A percentile compares a stretch with the other conserved stretches of the same genome.
These are phyloP conservation scores for Sebastes diaconus DNA, from an alignment of 2,797 vertebrate genomes.

Conservation along the genomic window DNA sequence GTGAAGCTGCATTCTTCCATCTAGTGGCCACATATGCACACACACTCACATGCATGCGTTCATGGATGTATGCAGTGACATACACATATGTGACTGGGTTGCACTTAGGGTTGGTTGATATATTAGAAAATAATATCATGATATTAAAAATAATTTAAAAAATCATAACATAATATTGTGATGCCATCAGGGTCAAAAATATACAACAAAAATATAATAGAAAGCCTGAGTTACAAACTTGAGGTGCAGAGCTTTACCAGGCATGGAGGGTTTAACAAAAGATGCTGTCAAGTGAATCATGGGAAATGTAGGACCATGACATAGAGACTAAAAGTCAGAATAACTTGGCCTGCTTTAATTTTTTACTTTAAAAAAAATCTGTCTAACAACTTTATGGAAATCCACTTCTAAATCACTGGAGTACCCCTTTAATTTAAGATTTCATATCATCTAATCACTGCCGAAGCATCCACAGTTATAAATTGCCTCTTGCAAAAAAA, in stretches of 20 bases:
- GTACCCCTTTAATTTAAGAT: background rate
- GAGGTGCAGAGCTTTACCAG: background rate
- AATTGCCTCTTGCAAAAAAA: background rate
- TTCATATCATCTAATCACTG: background rate
- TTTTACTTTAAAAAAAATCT: too few relatives aligned
- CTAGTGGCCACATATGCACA: slow-evolving; percentile 74
- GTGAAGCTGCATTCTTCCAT: slow-evolving; percentile 72
- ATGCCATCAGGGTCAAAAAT: background rate
- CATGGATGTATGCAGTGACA: background rate
- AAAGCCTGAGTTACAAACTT: background rate
- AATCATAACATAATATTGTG: background rate
- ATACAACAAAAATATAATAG: background rate
- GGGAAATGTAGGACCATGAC: background rate
- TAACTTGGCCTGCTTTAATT: background rate
- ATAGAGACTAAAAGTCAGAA: background rate
- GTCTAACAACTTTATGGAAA: background rate
- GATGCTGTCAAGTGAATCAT: background rate
- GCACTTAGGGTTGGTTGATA: background rate
- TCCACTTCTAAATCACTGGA: background rate
- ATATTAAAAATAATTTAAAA: background rate
- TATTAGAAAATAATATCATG: background rate
- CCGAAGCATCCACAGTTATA: background rate
- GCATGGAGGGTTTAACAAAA: background rate
- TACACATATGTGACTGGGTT: background rate
- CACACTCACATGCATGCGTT: background rate